Conservation (phyloP, 2,797 vertebrate species). For the Tenualosa thibaudeaui region DNA sequence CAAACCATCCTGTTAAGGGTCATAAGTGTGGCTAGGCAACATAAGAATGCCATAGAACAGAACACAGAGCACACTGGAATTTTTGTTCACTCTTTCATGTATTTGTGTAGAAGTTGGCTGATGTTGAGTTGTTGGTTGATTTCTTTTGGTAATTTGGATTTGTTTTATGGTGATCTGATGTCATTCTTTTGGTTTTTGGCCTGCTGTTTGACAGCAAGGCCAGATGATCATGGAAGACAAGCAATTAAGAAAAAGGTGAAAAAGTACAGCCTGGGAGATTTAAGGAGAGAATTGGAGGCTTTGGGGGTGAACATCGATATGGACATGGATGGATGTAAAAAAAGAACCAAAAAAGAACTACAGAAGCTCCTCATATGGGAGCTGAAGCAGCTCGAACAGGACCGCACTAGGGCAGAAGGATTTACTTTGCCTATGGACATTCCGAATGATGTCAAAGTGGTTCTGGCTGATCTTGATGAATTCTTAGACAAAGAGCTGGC, state of each 20-base stretch:
- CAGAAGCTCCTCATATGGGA: neutral
- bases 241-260: neutral
- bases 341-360: neutral
- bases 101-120: too few relatives aligned
- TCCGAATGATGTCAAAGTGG: too few relatives aligned
- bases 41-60: too few relatives aligned
- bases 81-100: too few relatives aligned
- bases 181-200: neutral
- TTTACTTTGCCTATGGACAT: too few relatives aligned
- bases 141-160: too few relatives aligned
- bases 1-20: too few relatives aligned
- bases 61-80: too few relatives aligned
- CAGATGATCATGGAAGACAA: neutral
- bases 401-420: neutral
- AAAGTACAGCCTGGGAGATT: neutral
- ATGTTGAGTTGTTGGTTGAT: too few relatives aligned
- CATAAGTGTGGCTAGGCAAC: too few relatives aligned
- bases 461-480: too few relatives aligned
- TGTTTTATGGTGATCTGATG: neutral
- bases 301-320: neutral
- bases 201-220: neutral
- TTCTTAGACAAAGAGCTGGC: too few relatives aligned
- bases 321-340: neutral
- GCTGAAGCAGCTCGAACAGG: neutral
- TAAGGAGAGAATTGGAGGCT: neutral